phyloP scores from a whole-genome alignment of 2,797 vertebrate genomes.

The Crocidura indochinensis region DNA sequence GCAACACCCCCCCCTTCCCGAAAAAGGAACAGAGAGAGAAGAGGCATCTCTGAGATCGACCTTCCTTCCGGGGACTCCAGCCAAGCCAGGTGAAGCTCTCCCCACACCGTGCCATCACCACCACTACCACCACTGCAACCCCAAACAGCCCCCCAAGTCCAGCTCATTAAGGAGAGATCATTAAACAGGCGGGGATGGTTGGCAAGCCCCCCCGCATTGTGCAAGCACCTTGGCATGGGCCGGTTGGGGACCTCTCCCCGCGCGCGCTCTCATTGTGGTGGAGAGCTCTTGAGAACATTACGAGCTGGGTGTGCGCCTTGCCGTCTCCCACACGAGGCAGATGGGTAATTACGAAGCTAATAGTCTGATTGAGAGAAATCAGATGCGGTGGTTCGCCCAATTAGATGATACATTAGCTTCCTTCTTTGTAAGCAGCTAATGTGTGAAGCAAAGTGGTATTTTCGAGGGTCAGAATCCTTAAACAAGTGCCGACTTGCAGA shows the following conservation, averaged over 20 bases:
- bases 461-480: constrained; percentile 97
- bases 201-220: constrained; percentile 94
- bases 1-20: neutral
- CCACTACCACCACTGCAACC: constrained; percentile 34
- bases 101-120: too few relatives aligned
- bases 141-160: constrained; percentile 90
- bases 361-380: constrained; percentile 99
- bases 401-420: constrained; percentile 99
- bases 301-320: constrained; percentile 99
- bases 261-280: constrained; percentile 97
- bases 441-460: constrained; percentile 98
- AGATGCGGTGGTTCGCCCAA: constrained; percentile 99
- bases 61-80: too few relatives aligned
- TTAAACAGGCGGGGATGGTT: constrained; percentile 95
- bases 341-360: constrained; percentile 99
- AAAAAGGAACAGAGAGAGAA: constrained; percentile 1
- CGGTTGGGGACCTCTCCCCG: constrained; percentile 96
- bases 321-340: constrained; percentile 98
- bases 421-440: constrained; percentile 99
- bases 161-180: constrained; percentile 95
- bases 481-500: constrained; percentile 96
- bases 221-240: constrained; percentile 94
- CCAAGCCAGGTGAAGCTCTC: too few relatives aligned
- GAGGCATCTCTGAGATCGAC: too few relatives aligned
- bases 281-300: constrained; percentile 99